Evolutionary conservation across 2,113 vertebrate species (phyloP), one percentile per base, ranked within the genome.

Genomic region (Saguinus midas): DNA sequence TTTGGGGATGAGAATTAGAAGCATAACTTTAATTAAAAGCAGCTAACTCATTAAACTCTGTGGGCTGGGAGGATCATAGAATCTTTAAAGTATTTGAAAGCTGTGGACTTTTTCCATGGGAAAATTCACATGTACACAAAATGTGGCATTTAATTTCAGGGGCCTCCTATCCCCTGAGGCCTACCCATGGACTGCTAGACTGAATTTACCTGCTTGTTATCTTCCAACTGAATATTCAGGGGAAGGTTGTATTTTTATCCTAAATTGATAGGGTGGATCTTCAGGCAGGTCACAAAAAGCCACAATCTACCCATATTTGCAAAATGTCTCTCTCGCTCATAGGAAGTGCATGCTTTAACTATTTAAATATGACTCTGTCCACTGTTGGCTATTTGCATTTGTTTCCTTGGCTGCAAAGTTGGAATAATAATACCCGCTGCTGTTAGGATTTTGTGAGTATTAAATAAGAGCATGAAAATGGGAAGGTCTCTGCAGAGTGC

Each of bases 51-150:
- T 90, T 91, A 76, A 89, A 66, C 20, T 91, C 37, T 64, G 66
- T 40, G 14, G 5, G 6, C 52, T 75, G 8, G 21, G 52, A 12
- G 2, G 9, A 52, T 93, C 21, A 2, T 58, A 75, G 23, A 45
- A 50, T 89, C 8, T 29, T 82, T 96, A 14, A 85, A 79, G 52
- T 72, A 55, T 87, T 37, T 29, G 45, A 92, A 92, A 95, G n/a
- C 57, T 64, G 25, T 61, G 8, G 8, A 35, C 2, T n/a, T 95
- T 86, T 96, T 89, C 83, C 68, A 2, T 90, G 52, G 43, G 52
- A 93, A 79, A 76, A n/a, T 58, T 40, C 10, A 85, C 35, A 5
- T 37, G 55, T 16, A 43, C 17, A 21, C 4, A 82, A 25, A 79
- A 68, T 86, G 25, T 40, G 68, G 14, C 5, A 8, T 48, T 82